A percentile compares a stretch with the other conserved stretches of the same genome.
Evolutionary conservation across 2,113 vertebrate species (phyloP).

Genomic region (Phrynosoma platyrhinos): DNA sequence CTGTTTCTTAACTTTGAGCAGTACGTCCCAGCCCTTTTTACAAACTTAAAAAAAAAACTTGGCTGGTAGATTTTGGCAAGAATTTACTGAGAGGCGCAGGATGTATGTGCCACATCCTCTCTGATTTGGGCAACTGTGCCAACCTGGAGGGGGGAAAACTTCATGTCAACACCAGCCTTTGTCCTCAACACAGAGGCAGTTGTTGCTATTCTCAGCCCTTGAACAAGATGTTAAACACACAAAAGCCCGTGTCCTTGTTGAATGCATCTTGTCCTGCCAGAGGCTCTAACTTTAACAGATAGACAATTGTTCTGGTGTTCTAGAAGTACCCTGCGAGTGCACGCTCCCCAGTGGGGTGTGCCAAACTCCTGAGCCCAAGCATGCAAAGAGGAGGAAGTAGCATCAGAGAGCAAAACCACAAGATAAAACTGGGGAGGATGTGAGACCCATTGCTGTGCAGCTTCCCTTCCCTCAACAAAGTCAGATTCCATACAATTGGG

Average conservation of each 20-base stretch:
- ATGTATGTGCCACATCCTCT: not conserved
- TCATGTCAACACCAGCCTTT: constrained; percentile 1
- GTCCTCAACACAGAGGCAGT: constrained; percentile 20
- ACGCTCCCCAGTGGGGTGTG: constrained; percentile 19
- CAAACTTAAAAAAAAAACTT: not conserved
- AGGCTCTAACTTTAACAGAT: constrained; percentile 3
- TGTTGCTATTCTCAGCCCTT: constrained; percentile 7
- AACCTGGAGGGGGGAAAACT: not conserved
- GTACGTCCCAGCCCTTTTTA: not conserved
- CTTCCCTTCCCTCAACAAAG: constrained; percentile 52
- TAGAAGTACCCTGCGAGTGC: not conserved
- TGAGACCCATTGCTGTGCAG: constrained; percentile 57
- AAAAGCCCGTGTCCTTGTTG: not conserved
- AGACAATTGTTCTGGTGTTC: constrained; percentile 9
- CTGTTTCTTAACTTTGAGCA: not conserved
- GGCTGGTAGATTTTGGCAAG: not conserved
- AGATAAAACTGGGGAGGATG: constrained; percentile 68
- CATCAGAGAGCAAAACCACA: constrained; percentile 72
- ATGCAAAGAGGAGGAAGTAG: constrained; percentile 62
- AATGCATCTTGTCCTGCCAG: not conserved
- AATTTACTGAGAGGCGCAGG: constrained; percentile 8
- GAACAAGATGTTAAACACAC: constrained; percentile 26
- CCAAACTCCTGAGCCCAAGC: constrained; percentile 41
- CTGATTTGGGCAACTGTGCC: accelerated
- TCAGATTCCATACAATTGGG: constrained; percentile 34